Evolutionary conservation across 2,113 vertebrate genomes (phyloP).

Genomic region (Gobio gobio): DNA sequence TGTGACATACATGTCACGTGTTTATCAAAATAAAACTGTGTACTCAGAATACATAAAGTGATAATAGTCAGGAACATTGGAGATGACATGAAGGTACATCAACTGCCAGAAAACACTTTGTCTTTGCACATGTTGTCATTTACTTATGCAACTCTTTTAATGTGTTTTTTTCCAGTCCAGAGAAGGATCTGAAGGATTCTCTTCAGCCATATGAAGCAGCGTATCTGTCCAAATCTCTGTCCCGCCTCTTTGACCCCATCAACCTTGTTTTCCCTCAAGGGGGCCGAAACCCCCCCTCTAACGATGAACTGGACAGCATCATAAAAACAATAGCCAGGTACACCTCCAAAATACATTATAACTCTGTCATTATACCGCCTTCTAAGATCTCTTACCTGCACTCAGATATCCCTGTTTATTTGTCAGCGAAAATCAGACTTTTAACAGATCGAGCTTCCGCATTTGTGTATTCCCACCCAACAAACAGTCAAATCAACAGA

Average conservation of each 20-base stretch:
- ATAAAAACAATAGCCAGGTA: conserved; percentile 92
- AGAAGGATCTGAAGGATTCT: conserved; percentile 91
- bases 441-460: no score
- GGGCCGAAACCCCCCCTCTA: conserved; percentile 90
- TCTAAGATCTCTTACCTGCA: no score
- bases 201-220: conserved; percentile 92
- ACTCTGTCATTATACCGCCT: background rate
- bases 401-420: no score
- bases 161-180: conserved; percentile 78
- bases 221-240: conserved; percentile 96
- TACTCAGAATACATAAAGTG: background rate
- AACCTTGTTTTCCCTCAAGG: conserved; percentile 96
- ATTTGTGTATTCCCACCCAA: no score
- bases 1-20: background rate
- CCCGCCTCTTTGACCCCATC: conserved; percentile 96
- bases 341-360: background rate
- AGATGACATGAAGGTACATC: background rate
- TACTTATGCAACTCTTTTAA: background rate
- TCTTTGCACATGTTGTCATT: background rate
- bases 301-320: conserved; percentile 93
- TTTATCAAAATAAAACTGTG: background rate
- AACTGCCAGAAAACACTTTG: background rate
- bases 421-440: no score
- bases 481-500: no score
- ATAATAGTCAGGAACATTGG: background rate